A percentile compares a stretch with the other conserved stretches of the same genome.
These are phyloP conservation scores for Balanococcus diminutus DNA, from an alignment of 2,888 invertebrate species.

Conservation along the genomic window DNA sequence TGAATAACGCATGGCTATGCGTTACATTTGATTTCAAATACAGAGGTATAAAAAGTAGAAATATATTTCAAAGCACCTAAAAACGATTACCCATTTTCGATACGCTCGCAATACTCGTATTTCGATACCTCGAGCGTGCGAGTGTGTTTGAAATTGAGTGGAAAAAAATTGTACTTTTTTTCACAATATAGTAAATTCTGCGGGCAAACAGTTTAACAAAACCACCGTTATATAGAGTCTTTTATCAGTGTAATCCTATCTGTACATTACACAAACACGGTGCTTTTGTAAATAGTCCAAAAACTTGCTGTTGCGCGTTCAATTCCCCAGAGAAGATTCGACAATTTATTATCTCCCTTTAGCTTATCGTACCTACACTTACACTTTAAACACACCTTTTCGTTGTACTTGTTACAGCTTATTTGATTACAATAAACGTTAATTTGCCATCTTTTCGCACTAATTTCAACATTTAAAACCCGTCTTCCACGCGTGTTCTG, in stretches of 20 bases:
- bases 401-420: conserved; percentile 24
- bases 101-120: not conserved
- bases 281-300: conserved; percentile 40
- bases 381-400: conserved; percentile 1
- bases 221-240: conserved; percentile 14
- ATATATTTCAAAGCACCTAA: not conserved
- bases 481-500: not conserved
- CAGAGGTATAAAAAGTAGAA: not conserved
- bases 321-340: conserved; percentile 34
- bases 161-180: conserved; percentile 12
- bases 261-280: conserved; percentile 28
- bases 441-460: not conserved
- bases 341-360: conserved; percentile 34
- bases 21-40: not conserved
- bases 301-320: conserved; percentile 40
- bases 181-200: not conserved
- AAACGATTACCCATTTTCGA: not conserved
- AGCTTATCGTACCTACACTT: not conserved
- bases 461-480: conserved; percentile 7
- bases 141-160: not conserved
- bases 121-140: not conserved
- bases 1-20: not conserved
- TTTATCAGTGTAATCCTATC: conserved; percentile 31
- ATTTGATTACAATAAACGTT: conserved; percentile 4
- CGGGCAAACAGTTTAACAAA: conserved; percentile 24